Conservation (phyloP, 2,888 invertebrate species). For the Laothoe populi region DNA sequence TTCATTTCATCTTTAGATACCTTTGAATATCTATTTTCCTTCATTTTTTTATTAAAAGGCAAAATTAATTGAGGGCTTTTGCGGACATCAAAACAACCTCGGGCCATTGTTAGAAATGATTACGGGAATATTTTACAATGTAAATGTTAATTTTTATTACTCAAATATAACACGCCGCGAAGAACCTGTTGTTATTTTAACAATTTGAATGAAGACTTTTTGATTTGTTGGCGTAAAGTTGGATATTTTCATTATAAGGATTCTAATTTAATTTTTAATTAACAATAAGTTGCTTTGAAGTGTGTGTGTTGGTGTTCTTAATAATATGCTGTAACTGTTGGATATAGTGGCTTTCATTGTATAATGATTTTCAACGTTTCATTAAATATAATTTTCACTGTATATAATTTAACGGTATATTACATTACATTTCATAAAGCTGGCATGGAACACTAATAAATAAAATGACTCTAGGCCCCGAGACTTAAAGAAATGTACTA, state of each 20-base stretch:
- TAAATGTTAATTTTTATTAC: slow-evolving; percentile 81
- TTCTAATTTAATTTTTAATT: slow-evolving; percentile 38
- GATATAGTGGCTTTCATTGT: not conserved
- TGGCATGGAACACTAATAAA: too few species aligned
- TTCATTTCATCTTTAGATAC: slow-evolving; percentile 24
- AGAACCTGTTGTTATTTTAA: slow-evolving; percentile 50
- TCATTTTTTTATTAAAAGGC: slow-evolving; percentile 69
- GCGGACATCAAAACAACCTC: slow-evolving; percentile 78
- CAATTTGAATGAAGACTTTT: slow-evolving; percentile 45
- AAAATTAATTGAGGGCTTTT: slow-evolving; percentile 78
- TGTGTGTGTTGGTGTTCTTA: not conserved
- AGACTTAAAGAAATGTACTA: too few species aligned
- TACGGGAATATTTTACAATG: slow-evolving; percentile 75
- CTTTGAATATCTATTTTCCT: slow-evolving; percentile 25
- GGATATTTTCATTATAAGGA: slow-evolving; percentile 38
- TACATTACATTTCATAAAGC: too few species aligned
- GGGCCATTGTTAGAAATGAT: slow-evolving; percentile 78
- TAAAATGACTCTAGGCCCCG: too few species aligned
- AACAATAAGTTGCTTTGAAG: slow-evolving; percentile 19
- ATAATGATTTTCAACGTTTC: not conserved
- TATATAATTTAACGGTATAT: not conserved
- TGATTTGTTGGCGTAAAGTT: slow-evolving; percentile 40
- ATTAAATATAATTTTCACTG: not conserved
- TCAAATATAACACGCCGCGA: slow-evolving; percentile 63
- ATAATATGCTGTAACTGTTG: slow-evolving; percentile 1